These are phyloP conservation scores for Bubo scandiacus DNA, from an alignment of 2,113 vertebrate genomes.

Conservation along the genomic window DNA sequence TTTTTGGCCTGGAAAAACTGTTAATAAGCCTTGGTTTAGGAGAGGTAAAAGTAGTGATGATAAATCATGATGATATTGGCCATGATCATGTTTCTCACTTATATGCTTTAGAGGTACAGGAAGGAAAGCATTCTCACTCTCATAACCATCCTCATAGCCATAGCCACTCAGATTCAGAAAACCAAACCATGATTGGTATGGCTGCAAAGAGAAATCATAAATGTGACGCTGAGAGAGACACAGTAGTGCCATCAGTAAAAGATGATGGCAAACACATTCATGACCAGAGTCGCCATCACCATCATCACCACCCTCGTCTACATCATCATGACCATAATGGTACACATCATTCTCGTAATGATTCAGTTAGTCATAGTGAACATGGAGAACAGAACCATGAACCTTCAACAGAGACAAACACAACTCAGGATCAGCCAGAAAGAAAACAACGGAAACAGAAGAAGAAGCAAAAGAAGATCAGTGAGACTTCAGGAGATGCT, in stretches of 20 bases:
- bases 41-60: constrained; percentile 86
- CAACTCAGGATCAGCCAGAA: constrained; percentile 73
- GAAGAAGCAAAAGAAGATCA: constrained; percentile 73
- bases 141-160: constrained; percentile 66
- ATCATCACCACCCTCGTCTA: constrained; percentile 53
- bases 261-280: constrained; percentile 51
- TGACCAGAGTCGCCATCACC: constrained; percentile 53
- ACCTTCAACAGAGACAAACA: constrained; percentile 72
- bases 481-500: constrained; percentile 63
- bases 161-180: constrained; percentile 64
- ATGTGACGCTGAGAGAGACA: constrained; percentile 67
- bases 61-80: constrained; percentile 90
- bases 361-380: constrained; percentile 41
- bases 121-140: constrained; percentile 84
- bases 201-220: constrained; percentile 61
- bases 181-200: constrained; percentile 55
- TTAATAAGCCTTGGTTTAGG: constrained; percentile 91
- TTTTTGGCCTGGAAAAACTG: constrained; percentile 90
- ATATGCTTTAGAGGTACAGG: constrained; percentile 87
- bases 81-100: constrained; percentile 94
- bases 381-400: constrained; percentile 68
- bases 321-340: constrained; percentile 69
- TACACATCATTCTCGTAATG: constrained; percentile 64
- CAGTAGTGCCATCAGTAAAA: constrained; percentile 14
- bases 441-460: constrained; percentile 70